These are phyloP conservation scores for Athalia rosae DNA, from an alignment of 2,888 invertebrate genomes.

Conservation along the genomic window DNA sequence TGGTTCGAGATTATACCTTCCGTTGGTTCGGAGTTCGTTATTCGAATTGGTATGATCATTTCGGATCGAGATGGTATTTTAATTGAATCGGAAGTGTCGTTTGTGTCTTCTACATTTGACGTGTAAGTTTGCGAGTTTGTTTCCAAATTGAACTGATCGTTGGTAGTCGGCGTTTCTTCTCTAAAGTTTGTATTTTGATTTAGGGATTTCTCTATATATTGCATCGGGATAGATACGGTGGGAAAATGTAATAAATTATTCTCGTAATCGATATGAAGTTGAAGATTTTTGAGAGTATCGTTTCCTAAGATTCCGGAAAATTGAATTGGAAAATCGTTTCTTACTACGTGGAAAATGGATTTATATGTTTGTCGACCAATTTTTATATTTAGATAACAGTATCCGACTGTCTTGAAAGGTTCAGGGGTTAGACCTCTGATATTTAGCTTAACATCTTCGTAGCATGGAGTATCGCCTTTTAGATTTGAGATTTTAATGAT, in stretches of 20 bases:
- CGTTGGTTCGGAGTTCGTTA: no score
- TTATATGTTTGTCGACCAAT: slow-evolving; percentile 1
- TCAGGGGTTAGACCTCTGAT: slow-evolving; percentile 42
- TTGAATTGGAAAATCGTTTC: slow-evolving; percentile 37
- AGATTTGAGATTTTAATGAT: slow-evolving; percentile 43
- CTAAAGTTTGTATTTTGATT: no score
- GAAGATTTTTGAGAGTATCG: slow-evolving; percentile 34
- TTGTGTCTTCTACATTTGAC: no score
- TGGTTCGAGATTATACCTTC: no score
- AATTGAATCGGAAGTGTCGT: no score
- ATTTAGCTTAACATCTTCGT: slow-evolving; percentile 44
- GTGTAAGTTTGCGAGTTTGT: no score
- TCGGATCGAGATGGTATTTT: background rate
- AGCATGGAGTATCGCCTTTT: slow-evolving; percentile 15
- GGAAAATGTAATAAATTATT: slow-evolving; percentile 29
- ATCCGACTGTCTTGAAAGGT: slow-evolving; percentile 39
- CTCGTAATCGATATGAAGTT: slow-evolving; percentile 30
- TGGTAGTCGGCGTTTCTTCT: no score
- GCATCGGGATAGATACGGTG: slow-evolving; percentile 8
- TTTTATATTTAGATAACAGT: slow-evolving; percentile 31
- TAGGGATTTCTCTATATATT: slow-evolving; percentile 12
- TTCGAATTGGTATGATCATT: background rate
- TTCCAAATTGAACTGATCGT: no score
- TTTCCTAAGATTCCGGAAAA: slow-evolving; percentile 46
- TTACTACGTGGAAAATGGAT: slow-evolving; percentile 45